Percentiles rank a stretch among this genome's conserved stretches.
These are phyloP conservation scores for Scelioninae gen. 1 DNA, from an alignment of 2,888 invertebrate species.

Conservation along the genomic window DNA sequence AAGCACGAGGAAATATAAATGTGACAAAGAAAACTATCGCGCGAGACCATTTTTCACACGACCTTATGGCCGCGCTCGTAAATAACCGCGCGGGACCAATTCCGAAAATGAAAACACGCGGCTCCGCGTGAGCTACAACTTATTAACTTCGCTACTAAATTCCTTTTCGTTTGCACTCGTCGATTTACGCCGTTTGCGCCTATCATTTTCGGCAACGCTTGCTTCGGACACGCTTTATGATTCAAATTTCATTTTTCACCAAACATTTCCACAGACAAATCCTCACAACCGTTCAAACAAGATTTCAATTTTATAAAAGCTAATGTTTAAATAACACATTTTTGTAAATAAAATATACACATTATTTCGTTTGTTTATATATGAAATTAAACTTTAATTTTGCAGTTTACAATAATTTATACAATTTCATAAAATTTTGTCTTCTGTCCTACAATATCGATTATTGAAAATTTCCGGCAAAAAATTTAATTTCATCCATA, in stretches of 20 bases:
- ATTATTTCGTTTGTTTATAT: too few relatives aligned
- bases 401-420: too few relatives aligned
- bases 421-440: too few relatives aligned
- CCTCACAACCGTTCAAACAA: too few relatives aligned
- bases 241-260: neutral
- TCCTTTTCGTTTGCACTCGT: conserved; percentile 42
- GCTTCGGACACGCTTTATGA: conserved; percentile 51
- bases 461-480: too few relatives aligned
- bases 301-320: too few relatives aligned
- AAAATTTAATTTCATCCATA: too few relatives aligned
- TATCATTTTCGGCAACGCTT: conserved; percentile 37
- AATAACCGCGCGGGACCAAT: conserved; percentile 67
- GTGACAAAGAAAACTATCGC: conserved; percentile 65
- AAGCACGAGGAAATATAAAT: conserved; percentile 64
- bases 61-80: conserved; percentile 61
- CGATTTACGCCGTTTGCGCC: conserved; percentile 48
- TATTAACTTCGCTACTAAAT: conserved; percentile 68
- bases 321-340: too few relatives aligned
- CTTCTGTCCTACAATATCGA: too few relatives aligned
- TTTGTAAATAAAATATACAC: too few relatives aligned
- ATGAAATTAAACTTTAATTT: too few relatives aligned
- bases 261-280: too few relatives aligned
- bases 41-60: conserved; percentile 55
- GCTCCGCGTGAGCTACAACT: conserved; percentile 64
- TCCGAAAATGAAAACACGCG: conserved; percentile 70